phyloP scores from a whole-genome alignment of 2,113 vertebrate species.

The Vidua macroura region DNA sequence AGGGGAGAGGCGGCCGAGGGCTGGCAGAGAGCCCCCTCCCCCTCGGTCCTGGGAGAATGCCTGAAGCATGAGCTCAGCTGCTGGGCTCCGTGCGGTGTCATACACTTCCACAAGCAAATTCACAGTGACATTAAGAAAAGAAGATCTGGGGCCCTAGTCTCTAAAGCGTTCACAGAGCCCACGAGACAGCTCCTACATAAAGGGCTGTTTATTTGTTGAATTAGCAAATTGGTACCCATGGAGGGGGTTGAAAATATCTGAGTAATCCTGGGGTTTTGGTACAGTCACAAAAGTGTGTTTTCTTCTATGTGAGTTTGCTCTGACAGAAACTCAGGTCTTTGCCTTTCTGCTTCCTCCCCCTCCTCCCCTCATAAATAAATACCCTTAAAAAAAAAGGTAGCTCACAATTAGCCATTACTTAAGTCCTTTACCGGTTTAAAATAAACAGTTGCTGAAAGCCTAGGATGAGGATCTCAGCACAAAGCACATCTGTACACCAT shows the following conservation, averaged over 20 bases:
- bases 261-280: constrained; percentile 2
- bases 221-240: neutral
- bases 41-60: constrained; percentile 66
- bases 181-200: constrained; percentile 5
- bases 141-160: constrained; percentile 44
- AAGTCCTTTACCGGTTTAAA: constrained; percentile 43
- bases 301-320: neutral
- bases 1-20: constrained; percentile 36
- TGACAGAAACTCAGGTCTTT: neutral
- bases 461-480: constrained; percentile 15
- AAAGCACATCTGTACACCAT: constrained; percentile 11
- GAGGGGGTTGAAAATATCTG: neutral
- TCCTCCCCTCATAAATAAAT: neutral
- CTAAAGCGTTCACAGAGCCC: constrained; percentile 23
- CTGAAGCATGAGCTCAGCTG: constrained; percentile 75
- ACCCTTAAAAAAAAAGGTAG: neutral
- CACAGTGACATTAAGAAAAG: constrained; percentile 67
- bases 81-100: constrained; percentile 53
- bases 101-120: constrained; percentile 74
- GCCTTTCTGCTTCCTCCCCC: neutral
- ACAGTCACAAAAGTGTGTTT: neutral
- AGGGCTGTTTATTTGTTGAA: constrained; percentile 36
- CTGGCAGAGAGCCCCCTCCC: constrained; percentile 51
- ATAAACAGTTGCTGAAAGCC: constrained; percentile 31
- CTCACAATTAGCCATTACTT: constrained; percentile 33